Evolutionary conservation across 1,140 invertebrate genomes (phyloP), one percentile per base, ranked within the genome.

Genomic region (Phenacoccus solenopsis): DNA sequence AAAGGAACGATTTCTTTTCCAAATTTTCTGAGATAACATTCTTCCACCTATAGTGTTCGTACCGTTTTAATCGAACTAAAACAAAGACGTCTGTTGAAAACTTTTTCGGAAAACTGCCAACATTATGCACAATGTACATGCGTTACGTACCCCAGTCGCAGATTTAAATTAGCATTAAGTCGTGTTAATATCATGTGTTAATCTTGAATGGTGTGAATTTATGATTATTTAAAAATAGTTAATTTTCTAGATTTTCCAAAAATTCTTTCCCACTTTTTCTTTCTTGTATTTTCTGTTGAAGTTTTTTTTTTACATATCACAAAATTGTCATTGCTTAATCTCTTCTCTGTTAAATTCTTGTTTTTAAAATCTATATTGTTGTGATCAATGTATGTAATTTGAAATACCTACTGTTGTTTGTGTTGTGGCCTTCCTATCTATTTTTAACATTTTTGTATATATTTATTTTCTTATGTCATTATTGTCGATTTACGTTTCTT

Each of bases 371-470:
- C 20, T 4, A 16, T 16, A 16, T 32, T 32, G 30, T 32, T 49
- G 38, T 49, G 38, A 49, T 49, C 38, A n/a, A 49, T 9, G n/a
- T n/a, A n/a, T n/a, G 3, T n/a, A 49, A 49, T 49, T 49, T 49
- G 20, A 49, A 49, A 49, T 49, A 49, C n/a, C n/a, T n/a, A n/a
- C n/a, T 49, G 30, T 13, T 32, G 13, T 49, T 10, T 16, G 38
- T 49, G 38, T 49, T 49, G 38, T 49, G 38, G 38, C 38, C 38
- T 49, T 49, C 38, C 38, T 49, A 49, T 49, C 38, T 49, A 49
- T n/a, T 49, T 49, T 49, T 49, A 16, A 49, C 20, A 49, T 32
- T 32, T 32, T 5, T 32, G 30, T 32, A 32, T 32, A 32, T 32
- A 13, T 32, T 5, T 49, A 49, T n/a, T 49, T 49, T 49, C 16